Percentiles rank a stretch among this genome's conserved stretches.
Conservation (phyloP, 2,797 vertebrate genomes). For the Ctenopoma kingsleyae region DNA sequence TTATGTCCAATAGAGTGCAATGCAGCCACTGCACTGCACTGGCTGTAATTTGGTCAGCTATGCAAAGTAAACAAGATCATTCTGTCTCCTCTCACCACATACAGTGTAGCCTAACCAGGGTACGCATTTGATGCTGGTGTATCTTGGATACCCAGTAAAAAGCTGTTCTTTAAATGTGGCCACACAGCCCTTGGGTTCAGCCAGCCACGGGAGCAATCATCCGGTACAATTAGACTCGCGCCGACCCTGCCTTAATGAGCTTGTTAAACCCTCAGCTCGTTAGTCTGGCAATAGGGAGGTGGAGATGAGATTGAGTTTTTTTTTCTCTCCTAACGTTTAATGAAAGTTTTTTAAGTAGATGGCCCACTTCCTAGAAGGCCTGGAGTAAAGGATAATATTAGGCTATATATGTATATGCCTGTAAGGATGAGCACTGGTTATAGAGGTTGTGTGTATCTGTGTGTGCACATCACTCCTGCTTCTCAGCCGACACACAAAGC, state of each 20-base stretch:
- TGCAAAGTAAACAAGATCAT: not conserved
- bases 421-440: slow-evolving; percentile 1
- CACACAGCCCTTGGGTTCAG: slow-evolving; percentile 56
- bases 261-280: slow-evolving; percentile 69
- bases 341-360: slow-evolving; percentile 54
- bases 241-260: slow-evolving; percentile 65
- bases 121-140: slow-evolving; percentile 20
- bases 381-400: slow-evolving; percentile 32
- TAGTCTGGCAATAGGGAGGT: slow-evolving; percentile 64
- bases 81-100: not conserved
- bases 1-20: too few relatives aligned
- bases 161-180: slow-evolving; percentile 52
- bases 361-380: slow-evolving; percentile 55
- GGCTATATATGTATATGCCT: not conserved
- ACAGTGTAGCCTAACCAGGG: slow-evolving; percentile 19
- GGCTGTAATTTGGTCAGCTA: too few relatives aligned
- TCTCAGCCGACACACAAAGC: not conserved
- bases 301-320: slow-evolving; percentile 31
- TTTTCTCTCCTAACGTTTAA: slow-evolving; percentile 38
- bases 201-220: slow-evolving; percentile 62
- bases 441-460: not conserved
- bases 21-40: too few relatives aligned
- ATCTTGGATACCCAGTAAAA: not conserved
- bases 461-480: not conserved
- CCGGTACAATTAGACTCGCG: slow-evolving; percentile 60